Base-by-base conservation (phyloP, 1,140 invertebrate species). In the Procambarus clarkii region DNA sequence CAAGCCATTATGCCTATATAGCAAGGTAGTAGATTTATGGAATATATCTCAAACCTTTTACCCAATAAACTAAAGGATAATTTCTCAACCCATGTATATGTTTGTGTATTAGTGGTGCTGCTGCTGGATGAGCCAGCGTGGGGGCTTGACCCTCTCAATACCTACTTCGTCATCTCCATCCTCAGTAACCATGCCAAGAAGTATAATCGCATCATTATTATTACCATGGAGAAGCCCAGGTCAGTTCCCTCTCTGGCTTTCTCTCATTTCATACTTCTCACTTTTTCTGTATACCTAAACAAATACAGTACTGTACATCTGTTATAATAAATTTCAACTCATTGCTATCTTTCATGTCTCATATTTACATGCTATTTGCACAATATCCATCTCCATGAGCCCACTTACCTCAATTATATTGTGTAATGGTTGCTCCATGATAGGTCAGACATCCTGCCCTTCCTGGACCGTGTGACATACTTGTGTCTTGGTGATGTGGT, bases 121-220 rank as follows among this genome's bases (percentile, higher is more conserved):
- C 95, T 99, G 0, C 94, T 98, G 77, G 98, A 98, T 94, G 98
- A 98, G 93, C 98, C 98, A 0, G 98, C 98, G 0, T 97, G 97
- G 96, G 97, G 98, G 92, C 95, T 98, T 76, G 98, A 98, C 95
- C 98, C 98, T 0, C 94, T 99, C 13, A 98, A 98, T 93, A 98
- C 98, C 1, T 99, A 98, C 94, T 95, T 99, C 71, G 96, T 99
- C 3, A 96, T 98, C 44, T 98, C 98, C 0, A 98, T 98, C 94
- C 95, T 98, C 11, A 98, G 97, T 77, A 98, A 98, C 93, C 97
- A 98, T 60, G 97, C 98, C 3, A 98, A 98, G 92, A 98, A 98
- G 94, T 97, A 98, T 92, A 97, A 97, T 8, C 97, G 97, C 21
- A 97, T 98, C 8, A 97, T 98, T 5, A 95, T 98, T 44, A 94